Conservation (phyloP, 2,113 vertebrate species). For the Accipiter virgatus region DNA sequence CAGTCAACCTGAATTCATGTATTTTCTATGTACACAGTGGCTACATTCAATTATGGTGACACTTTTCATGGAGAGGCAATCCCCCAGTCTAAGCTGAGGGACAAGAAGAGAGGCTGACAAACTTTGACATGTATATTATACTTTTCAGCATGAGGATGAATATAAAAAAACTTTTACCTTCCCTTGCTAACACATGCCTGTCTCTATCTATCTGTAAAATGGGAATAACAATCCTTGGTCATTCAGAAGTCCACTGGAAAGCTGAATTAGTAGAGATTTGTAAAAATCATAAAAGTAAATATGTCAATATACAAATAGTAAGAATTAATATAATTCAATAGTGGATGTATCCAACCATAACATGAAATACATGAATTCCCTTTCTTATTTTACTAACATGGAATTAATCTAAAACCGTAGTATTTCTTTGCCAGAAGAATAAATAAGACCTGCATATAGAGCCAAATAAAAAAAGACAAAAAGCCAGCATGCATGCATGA, state of each 20-base stretch:
- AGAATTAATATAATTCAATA: not conserved
- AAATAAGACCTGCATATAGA: not conserved
- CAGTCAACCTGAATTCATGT: rapidly evolving
- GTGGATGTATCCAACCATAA: not conserved
- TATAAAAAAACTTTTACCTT: not conserved
- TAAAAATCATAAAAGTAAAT: not conserved
- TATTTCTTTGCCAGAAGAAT: not conserved
- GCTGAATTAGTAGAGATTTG: not conserved
- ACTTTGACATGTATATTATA: not conserved
- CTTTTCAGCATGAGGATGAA: not conserved
- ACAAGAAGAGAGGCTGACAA: not conserved
- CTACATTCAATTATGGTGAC: not conserved
- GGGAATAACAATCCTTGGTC: not conserved
- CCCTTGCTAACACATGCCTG: not conserved
- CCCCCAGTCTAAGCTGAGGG: not conserved
- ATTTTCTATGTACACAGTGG: not conserved
- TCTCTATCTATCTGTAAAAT: not conserved
- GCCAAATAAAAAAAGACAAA: not conserved
- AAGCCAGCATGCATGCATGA: not conserved
- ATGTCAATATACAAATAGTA: not conserved
- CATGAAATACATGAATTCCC: not conserved
- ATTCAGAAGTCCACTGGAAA: not conserved
- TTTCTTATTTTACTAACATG: not conserved
- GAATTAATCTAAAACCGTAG: not conserved
- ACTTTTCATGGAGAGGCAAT: not conserved